These are phyloP conservation scores for Lophura nycthemera DNA, from an alignment of 2,113 vertebrate species.

Conservation along the genomic window DNA sequence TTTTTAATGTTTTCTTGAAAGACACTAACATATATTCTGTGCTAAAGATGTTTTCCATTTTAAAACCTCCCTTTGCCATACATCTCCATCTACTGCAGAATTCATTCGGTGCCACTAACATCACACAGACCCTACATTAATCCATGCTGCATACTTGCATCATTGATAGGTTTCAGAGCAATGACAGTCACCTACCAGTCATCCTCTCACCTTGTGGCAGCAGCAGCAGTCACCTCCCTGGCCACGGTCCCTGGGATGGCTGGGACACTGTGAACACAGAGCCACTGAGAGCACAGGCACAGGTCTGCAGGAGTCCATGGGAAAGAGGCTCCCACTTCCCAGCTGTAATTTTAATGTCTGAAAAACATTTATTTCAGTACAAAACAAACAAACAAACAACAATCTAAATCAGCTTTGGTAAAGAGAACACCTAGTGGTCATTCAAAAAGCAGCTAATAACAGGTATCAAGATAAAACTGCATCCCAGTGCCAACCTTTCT, in stretches of 20 bases:
- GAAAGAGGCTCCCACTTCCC: background rate
- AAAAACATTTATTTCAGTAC: background rate
- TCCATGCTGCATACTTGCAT: background rate
- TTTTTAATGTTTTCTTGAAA: background rate
- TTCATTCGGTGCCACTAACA: conserved; percentile 23
- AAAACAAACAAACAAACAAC: background rate
- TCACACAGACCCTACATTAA: conserved; percentile 14
- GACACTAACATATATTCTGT: conserved; percentile 4
- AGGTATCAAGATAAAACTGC: background rate
- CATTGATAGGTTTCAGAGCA: fast-evolving
- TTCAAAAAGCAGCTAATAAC: background rate
- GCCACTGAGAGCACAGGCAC: background rate
- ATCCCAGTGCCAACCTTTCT: background rate
- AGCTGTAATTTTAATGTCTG: background rate
- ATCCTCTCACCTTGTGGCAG: background rate
- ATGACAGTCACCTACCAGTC: background rate
- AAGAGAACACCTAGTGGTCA: background rate
- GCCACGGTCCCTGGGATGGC: fast-evolving
- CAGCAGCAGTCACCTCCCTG: background rate
- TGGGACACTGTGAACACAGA: background rate
- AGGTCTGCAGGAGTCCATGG: background rate
- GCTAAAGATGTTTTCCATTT: conserved; percentile 43
- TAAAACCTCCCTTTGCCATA: background rate
- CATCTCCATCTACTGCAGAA: background rate
- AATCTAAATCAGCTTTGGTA: background rate